Base-by-base conservation (phyloP, 1,140 invertebrate species). In the Chymomyza costata region DNA sequence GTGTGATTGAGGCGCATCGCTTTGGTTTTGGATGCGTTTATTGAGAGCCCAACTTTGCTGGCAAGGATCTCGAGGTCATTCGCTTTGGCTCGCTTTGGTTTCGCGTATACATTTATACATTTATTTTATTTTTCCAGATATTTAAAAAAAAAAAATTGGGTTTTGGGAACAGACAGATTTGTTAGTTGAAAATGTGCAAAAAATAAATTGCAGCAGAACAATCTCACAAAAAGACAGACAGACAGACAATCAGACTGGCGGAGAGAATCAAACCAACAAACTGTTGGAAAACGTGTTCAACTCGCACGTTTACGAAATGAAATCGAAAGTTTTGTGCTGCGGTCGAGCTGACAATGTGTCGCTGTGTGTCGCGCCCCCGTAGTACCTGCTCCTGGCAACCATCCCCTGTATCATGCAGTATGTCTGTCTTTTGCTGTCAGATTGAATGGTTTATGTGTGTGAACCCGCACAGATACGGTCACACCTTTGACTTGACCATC, bases 381-480 rank as follows among this genome's bases (percentile, higher is more conserved):
- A 11, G 32, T 21, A 32, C 10, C 32, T 8, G 21, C 41, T 19
- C 34, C 50, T 39, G 35, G 16, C 31, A 2, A 2, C n/a, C 16
- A n/a, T n/a, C n/a, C 0, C 7, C 6, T 3, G 14, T 52, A n/a
- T n/a, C n/a, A n/a, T n/a, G n/a, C 39, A 16, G 19, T 56, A 39
- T 50, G 30, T 40, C 45, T 45, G 31, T 38, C 58, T 56, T 38
- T 44, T 48, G 44, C 63, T 80, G 71, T 78, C 71, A 78, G 71
- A 80, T 78, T 80, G 71, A 78, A 78, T 78, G 71, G 66, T 78
- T 78, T 78, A 78, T 78, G 71, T 80, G 71, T 63, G 73, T 80
- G 21, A 8, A 3, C 3, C 21, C 21, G 8, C 21, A 5, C 3
- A 25, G 21, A 25, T 25, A 25, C n/a, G n/a, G n/a, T n/a, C n/a